A percentile compares a stretch with the other conserved stretches of the same genome.
These are phyloP conservation scores for Penaeus vannamei DNA, from an alignment of 1,140 invertebrate genomes.

Conservation along the genomic window DNA sequence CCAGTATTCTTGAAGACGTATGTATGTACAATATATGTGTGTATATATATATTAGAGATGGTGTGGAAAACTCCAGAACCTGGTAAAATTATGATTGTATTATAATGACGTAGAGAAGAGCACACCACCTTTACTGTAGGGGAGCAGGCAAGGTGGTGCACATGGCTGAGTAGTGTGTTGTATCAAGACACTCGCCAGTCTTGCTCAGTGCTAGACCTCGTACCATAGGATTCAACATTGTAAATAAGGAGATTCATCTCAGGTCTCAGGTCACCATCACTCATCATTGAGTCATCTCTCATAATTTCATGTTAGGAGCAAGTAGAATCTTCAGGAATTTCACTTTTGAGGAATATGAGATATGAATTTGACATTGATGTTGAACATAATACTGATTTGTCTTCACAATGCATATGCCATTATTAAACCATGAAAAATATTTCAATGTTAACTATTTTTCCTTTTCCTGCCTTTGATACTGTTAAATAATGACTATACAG, in stretches of 20 bases:
- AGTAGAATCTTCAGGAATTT: slow-evolving; percentile 46
- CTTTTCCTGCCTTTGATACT: slow-evolving; percentile 29
- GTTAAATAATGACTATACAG: background rate
- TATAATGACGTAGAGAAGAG: background rate
- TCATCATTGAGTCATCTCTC: slow-evolving; percentile 43
- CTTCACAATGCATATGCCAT: slow-evolving; percentile 25
- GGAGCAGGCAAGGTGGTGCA: slow-evolving; percentile 58
- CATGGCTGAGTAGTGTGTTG: slow-evolving; percentile 46
- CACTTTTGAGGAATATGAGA: slow-evolving; percentile 21
- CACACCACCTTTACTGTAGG: slow-evolving; percentile 50
- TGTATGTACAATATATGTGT: slow-evolving; percentile 6
- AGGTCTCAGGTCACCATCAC: slow-evolving; percentile 61
- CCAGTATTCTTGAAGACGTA: background rate
- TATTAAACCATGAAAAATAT: background rate
- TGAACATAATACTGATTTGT: slow-evolving; percentile 1
- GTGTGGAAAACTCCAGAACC: slow-evolving; percentile 8
- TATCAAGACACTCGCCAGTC: slow-evolving; percentile 55
- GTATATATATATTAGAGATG: slow-evolving; percentile 27
- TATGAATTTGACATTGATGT: slow-evolving; percentile 25
- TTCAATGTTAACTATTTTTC: slow-evolving; percentile 26
- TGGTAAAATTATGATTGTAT: too few species aligned
- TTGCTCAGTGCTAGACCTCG: slow-evolving; percentile 29
- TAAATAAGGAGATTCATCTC: slow-evolving; percentile 54
- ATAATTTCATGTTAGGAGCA: slow-evolving; percentile 48
- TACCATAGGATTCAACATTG: slow-evolving; percentile 47